These are phyloP conservation scores for Pelvicachromis taeniatus DNA, from an alignment of 2,113 vertebrate genomes.

Conservation along the genomic window DNA sequence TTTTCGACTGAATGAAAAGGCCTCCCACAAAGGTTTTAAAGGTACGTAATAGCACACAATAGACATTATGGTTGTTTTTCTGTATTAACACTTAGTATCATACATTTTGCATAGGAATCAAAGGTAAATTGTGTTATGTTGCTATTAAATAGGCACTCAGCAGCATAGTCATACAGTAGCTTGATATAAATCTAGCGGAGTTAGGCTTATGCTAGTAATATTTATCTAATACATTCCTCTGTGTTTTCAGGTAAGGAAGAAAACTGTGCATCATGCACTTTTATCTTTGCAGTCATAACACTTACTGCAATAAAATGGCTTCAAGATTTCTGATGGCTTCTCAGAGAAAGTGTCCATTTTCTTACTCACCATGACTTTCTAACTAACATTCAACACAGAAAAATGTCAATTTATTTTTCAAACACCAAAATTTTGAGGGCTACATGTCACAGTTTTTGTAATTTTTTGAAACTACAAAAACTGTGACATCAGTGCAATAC, in stretches of 20 bases:
- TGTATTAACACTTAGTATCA: constrained; percentile 15
- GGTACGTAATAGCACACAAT: neutral
- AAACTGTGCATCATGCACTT: constrained; percentile 1
- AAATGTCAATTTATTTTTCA: neutral
- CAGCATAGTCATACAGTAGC: neutral
- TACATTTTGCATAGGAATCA: constrained; percentile 58
- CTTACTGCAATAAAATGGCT: neutral
- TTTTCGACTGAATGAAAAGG: neutral
- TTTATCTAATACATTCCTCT: neutral
- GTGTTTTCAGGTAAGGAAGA: neutral
- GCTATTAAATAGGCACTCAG: constrained; percentile 36
- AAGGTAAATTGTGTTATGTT: neutral
- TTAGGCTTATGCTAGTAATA: constrained; percentile 7
- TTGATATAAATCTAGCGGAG: constrained; percentile 8
- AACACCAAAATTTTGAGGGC: neutral
- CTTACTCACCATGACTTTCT: neutral
- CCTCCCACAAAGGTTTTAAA: neutral
- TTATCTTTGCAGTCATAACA: neutral
- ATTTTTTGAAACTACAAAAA: neutral
- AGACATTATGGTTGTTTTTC: neutral
- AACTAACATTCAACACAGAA: neutral
- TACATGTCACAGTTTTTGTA: neutral
- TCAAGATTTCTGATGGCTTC: neutral
- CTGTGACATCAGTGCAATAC: neutral
- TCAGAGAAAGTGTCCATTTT: neutral